These are phyloP conservation scores for Agrotis puta DNA, from an alignment of 2,888 invertebrate genomes.

Conservation along the genomic window DNA sequence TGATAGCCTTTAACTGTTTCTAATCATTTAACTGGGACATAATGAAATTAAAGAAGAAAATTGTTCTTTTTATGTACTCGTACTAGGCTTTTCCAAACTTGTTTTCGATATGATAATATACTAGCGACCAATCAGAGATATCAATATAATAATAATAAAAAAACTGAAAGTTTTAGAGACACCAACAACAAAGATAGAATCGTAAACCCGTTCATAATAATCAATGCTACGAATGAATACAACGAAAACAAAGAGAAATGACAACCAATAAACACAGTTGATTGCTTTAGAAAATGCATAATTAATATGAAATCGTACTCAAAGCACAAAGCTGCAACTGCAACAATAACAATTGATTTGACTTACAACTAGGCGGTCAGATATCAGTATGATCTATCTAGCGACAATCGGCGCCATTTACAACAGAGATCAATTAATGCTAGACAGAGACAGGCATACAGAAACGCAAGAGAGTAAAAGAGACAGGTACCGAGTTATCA, in stretches of 20 bases:
- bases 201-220: neutral
- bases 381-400: constrained; percentile 85
- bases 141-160: neutral
- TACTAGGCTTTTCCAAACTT: neutral
- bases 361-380: constrained; percentile 79
- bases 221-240: neutral
- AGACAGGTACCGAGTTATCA: constrained; percentile 84
- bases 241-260: constrained; percentile 15
- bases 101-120: neutral
- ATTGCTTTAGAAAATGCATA: constrained; percentile 26
- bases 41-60: constrained; percentile 9
- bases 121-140: neutral
- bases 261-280: constrained; percentile 7
- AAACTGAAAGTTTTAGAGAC: neutral
- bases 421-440: constrained; percentile 88
- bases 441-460: constrained; percentile 73
- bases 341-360: constrained; percentile 80
- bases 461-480: constrained; percentile 65
- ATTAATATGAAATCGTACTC: constrained; percentile 45
- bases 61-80: neutral
- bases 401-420: constrained; percentile 88
- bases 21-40: constrained; percentile 8
- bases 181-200: neutral
- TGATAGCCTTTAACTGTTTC: constrained; percentile 21
- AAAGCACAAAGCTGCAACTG: constrained; percentile 46